Evolutionary conservation across 2,888 invertebrate species (phyloP).

Genomic region (Standfussiana lucernea): DNA sequence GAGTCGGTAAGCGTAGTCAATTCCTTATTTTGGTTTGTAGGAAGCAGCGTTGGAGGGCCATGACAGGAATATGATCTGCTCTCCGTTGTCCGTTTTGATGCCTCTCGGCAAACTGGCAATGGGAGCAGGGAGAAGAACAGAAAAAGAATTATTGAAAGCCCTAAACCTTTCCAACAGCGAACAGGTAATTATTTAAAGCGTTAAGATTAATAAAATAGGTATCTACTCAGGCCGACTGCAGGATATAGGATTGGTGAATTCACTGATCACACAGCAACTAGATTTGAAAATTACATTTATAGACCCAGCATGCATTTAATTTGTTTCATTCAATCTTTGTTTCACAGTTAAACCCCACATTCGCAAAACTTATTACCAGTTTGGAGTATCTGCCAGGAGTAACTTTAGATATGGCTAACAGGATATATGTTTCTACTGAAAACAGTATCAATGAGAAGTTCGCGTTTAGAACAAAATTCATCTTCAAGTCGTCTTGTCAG

Average conservation of each 20-base stretch:
- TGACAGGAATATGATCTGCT: constrained; percentile 73
- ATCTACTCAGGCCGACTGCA: background rate
- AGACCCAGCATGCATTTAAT: background rate
- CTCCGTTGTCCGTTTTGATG: constrained; percentile 79
- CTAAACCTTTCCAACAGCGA: constrained; percentile 64
- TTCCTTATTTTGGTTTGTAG: constrained; percentile 63
- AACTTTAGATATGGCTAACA: constrained; percentile 92
- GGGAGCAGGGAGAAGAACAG: constrained; percentile 69
- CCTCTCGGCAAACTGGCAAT: constrained; percentile 79
- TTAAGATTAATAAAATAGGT: background rate
- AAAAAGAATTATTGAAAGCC: constrained; percentile 69
- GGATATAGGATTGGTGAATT: background rate
- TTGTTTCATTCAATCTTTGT: background rate
- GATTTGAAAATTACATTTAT: background rate
- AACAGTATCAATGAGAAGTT: constrained; percentile 87
- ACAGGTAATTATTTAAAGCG: constrained; percentile 48
- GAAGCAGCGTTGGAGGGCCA: constrained; percentile 59
- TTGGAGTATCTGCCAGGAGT: constrained; percentile 80
- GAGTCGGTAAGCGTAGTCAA: background rate
- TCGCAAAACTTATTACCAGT: constrained; percentile 58
- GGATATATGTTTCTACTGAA: constrained; percentile 88
- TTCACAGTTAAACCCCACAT: constrained; percentile 29
- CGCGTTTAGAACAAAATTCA: constrained; percentile 82
- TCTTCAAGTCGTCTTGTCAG: constrained; percentile 91
- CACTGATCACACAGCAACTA: background rate